A percentile compares a stretch with the other conserved stretches of the same genome.
These are phyloP conservation scores for Desmodus rotundus DNA, from an alignment of 2,113 vertebrate genomes.

Conservation along the genomic window DNA sequence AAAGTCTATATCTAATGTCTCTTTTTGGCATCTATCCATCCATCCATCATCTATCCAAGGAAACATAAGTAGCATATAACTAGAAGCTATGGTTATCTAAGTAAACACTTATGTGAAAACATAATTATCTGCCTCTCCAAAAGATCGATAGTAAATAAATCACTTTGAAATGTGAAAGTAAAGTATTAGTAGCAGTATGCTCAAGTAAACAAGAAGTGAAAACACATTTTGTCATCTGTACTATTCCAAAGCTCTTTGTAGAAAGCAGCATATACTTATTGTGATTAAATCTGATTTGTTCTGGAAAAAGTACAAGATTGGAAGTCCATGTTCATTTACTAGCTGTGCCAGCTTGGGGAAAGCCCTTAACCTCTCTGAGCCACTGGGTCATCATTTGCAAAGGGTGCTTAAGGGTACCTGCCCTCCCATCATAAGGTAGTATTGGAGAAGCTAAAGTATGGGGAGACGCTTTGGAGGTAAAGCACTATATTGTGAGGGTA, in stretches of 20 bases:
- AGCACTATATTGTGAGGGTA: neutral
- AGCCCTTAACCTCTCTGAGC: neutral
- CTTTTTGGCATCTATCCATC: neutral
- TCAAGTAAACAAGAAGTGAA: neutral
- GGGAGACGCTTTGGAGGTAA: neutral
- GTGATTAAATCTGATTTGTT: neutral
- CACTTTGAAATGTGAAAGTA: slow-evolving; percentile 7
- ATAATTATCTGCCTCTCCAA: neutral
- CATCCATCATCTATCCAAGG: neutral
- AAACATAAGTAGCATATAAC: neutral
- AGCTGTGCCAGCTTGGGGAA: neutral
- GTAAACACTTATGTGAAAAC: neutral
- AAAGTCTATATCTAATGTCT: neutral
- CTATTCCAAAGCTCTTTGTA: neutral
- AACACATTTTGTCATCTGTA: neutral
- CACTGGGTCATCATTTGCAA: neutral
- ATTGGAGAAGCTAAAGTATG: neutral
- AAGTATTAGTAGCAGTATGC: neutral
- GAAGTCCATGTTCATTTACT: neutral
- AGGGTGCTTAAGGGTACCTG: neutral
- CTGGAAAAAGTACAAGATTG: neutral
- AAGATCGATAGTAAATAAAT: neutral
- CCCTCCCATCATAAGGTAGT: neutral
- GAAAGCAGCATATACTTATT: neutral
- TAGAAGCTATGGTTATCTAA: neutral